Evolutionary conservation across 2,113 vertebrate genomes (phyloP), one percentile per base, ranked within the genome.

Genomic region (Alligator sinensis): DNA sequence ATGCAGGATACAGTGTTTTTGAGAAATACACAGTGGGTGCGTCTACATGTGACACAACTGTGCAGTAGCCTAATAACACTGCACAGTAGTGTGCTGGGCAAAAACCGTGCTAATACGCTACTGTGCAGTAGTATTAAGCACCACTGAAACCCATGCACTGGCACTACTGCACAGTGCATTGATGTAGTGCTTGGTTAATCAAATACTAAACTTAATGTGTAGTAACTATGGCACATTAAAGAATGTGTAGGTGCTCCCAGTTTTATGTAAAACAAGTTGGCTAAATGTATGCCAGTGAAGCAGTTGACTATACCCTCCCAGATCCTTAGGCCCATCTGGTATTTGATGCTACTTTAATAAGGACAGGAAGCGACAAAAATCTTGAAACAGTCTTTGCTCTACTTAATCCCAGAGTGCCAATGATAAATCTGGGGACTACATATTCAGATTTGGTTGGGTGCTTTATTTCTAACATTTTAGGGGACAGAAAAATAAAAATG

Each of bases 41-140:
- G 92, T 93, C 92, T 93, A 3, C 38, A 38, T 21, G 59, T 87
- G 96, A 92, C 93, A 93, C 89, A 90, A 77, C 77, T 91, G 80
- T 86, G 96, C 95, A 94, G 83, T 78, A 84, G 61, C 82, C 94
- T 82, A 38, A 38, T 38, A 38, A 38, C 38, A 38, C 38, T 38
- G 38, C 38, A 8, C 38, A 38, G 38, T 38, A 38, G 38, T 38
- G 38, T 8, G 38, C 38, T 38, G 38, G 38, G 38, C 5, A 38
- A 38, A 38, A 38, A 38, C 6, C 38, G 7, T 38, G 38, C 38
- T 38, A 38, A 38, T 5, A 38, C 38, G 38, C 38, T 38, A 38
- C 38, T 38, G 38, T 8, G 7, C 38, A 38, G 38, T 38, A 38
- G 38, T 34, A 34, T 34, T 34, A 34, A 34, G 38, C 38, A 38